These are phyloP conservation scores for Oeneis ivallda DNA, from an alignment of 2,888 invertebrate genomes.

Conservation along the genomic window DNA sequence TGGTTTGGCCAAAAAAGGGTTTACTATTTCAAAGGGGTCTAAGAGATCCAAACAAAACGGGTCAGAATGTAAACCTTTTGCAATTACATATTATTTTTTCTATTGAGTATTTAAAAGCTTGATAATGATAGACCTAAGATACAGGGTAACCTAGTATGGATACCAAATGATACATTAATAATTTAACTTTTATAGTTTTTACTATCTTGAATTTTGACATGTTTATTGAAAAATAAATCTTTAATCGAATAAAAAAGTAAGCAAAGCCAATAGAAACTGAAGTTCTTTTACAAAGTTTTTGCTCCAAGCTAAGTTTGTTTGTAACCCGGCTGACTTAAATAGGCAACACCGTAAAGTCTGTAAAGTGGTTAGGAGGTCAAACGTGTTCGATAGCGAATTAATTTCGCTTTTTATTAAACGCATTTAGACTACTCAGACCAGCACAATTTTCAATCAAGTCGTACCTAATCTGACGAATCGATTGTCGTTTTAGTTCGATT, in stretches of 20 bases:
- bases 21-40: neutral
- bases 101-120: no score
- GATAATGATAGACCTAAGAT: no score
- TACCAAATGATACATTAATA: no score
- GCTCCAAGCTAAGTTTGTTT: neutral
- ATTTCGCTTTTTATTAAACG: conserved; percentile 39
- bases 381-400: conserved; percentile 36
- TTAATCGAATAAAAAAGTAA: neutral
- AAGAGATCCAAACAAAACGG: no score
- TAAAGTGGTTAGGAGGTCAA: conserved; percentile 28
- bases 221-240: neutral
- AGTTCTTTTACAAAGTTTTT: neutral
- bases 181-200: no score
- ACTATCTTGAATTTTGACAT: no score
- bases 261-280: neutral
- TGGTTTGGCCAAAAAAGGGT: no score
- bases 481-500: conserved; percentile 14
- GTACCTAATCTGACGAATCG: conserved; percentile 13
- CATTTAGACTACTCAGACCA: conserved; percentile 26
- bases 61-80: no score
- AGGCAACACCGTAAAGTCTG: conserved; percentile 3
- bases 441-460: conserved; percentile 14
- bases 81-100: no score
- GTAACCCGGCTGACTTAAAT: neutral
- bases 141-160: no score